phyloP scores from a whole-genome alignment of 2,797 vertebrate genomes.

The Gymnothorax reevesii region DNA sequence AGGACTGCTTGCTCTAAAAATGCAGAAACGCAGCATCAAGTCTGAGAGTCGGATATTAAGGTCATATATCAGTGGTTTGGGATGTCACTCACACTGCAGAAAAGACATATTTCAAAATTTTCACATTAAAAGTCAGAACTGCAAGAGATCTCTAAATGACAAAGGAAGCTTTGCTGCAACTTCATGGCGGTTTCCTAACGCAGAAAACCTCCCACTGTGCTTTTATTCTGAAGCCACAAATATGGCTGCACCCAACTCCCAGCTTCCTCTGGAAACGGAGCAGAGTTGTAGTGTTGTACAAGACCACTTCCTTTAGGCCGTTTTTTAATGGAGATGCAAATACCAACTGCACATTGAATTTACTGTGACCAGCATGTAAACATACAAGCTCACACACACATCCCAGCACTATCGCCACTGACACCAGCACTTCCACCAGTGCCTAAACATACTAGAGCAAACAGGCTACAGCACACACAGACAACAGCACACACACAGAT shows the following conservation, averaged over 20 bases:
- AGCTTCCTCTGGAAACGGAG: not conserved
- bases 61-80: not conserved
- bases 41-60: not conserved
- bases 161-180: not conserved
- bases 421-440: no score
- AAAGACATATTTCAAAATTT: not conserved
- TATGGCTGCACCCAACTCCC: not conserved
- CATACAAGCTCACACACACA: not conserved
- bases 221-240: not conserved
- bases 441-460: not conserved
- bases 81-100: not conserved
- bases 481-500: no score
- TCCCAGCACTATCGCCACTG: no score
- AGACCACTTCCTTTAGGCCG: conserved; percentile 44
- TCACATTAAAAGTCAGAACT: not conserved
- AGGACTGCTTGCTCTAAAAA: not conserved
- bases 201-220: not conserved
- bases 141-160: not conserved
- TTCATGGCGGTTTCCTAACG: no score
- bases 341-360: not conserved
- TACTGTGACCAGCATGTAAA: not conserved
- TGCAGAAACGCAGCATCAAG: not conserved
- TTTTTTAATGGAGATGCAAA: not conserved
- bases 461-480: no score
- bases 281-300: conserved; percentile 10